Evolutionary conservation across 2,888 invertebrate genomes (phyloP).

Genomic region (Megaustenia siamemsis): DNA sequence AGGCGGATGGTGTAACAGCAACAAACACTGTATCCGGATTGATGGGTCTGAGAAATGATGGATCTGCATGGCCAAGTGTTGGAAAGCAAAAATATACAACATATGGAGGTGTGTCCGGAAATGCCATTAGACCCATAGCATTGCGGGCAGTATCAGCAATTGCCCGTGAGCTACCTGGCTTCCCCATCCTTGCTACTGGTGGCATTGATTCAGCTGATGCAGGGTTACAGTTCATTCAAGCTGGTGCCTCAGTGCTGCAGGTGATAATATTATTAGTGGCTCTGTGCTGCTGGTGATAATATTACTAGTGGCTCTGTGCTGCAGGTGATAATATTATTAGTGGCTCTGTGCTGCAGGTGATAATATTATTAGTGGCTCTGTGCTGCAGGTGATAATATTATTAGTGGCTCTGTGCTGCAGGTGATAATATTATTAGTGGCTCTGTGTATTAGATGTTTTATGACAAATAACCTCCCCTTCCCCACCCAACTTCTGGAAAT

Average conservation of each 20-base stretch:
- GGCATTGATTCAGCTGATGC: conserved; percentile 98
- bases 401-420: too few species aligned
- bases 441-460: too few species aligned
- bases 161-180: conserved; percentile 89
- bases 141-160: conserved; percentile 94
- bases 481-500: too few species aligned
- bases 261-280: too few species aligned
- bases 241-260: conserved; percentile 95
- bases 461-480: too few species aligned
- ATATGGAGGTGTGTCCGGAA: conserved; percentile 95
- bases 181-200: conserved; percentile 96
- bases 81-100: conserved; percentile 90
- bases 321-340: too few species aligned
- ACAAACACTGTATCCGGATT: conserved; percentile 98
- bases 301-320: too few species aligned
- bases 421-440: too few species aligned
- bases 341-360: too few species aligned
- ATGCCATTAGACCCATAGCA: conserved; percentile 96
- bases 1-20: conserved; percentile 96
- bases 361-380: too few species aligned
- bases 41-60: conserved; percentile 91
- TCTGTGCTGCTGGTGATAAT: too few species aligned
- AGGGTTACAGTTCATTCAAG: conserved; percentile 94
- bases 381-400: too few species aligned
- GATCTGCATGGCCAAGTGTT: conserved; percentile 94